Base-by-base conservation (phyloP, 2,888 invertebrate genomes). In the Carcina quercana region DNA sequence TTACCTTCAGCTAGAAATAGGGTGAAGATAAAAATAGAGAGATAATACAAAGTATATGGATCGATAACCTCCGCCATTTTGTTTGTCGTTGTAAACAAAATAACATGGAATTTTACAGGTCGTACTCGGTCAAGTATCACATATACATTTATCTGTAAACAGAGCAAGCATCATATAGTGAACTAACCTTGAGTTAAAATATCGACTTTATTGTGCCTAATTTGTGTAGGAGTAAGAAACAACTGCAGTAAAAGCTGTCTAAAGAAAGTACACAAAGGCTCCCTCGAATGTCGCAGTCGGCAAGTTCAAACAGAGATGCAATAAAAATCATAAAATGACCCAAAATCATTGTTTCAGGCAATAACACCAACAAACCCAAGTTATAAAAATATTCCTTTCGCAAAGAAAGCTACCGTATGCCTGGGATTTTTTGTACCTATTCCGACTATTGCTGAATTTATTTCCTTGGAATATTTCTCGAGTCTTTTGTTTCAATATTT, bases 291-390 rank as follows among this genome's bases (percentile, higher is more conserved):
- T n/a, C n/a, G n/a, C n/a, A n/a, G 50, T 47, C 69, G 73, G 70
- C 57, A 37, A 57, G 47, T 54, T 70, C 43, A 73, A 74, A 65
- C 57, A 32, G 34, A 32, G 34, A 31, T 41, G 60, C 47, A 62
- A 70, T 76, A 74, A 74, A 74, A 66, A 64, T 58, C 62, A 59
- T 68, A 71, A 72, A 71, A 59, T 63, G 55, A 58, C 64, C 66
- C 47, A 49, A 63, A 61, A 64, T 59, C 51, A 62, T 67, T 68
- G 63, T 67, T 56, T 58, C 45, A 44, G 34, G 50, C n/a, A 53
- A 57, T 53, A 38, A 40, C 50, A 47, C 47, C 50, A 44, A 48
- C 45, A 43, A 50, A 25, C 22, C 50, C 43, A 35, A 41, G 55
- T 50, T 53, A 50, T 65, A 68, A 64, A 24, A 58, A 55, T 52